These are phyloP conservation scores for Polyommatus iphigenia DNA, from an alignment of 2,888 invertebrate species.

Conservation along the genomic window DNA sequence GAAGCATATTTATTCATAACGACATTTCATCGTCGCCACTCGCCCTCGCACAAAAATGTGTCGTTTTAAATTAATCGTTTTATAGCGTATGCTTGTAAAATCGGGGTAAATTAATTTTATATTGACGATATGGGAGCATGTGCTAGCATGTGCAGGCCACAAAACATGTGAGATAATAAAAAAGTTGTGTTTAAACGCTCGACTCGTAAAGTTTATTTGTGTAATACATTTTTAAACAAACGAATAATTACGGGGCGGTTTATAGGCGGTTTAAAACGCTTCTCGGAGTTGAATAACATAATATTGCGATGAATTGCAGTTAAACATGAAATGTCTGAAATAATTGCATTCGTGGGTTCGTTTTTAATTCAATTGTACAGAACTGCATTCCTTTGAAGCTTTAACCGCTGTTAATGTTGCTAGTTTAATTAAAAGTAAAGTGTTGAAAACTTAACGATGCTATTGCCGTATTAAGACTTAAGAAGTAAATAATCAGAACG, in stretches of 20 bases:
- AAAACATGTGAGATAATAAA: constrained; percentile 77
- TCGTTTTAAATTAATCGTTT: constrained; percentile 8
- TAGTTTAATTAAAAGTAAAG: constrained; percentile 15
- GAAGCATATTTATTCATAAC: constrained; percentile 58
- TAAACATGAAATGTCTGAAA: constrained; percentile 30
- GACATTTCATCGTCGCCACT: constrained; percentile 39
- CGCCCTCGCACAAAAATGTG: constrained; percentile 11
- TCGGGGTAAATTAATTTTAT: not conserved
- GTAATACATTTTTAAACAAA: constrained; percentile 75
- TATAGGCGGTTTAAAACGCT: constrained; percentile 61
- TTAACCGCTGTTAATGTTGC: constrained; percentile 27
- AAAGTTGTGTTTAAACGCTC: constrained; percentile 65
- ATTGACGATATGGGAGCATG: not conserved
- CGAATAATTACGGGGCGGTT: constrained; percentile 70
- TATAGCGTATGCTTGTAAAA: not conserved
- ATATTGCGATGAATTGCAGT: constrained; percentile 45
- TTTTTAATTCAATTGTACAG: constrained; percentile 33
- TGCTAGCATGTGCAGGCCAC: constrained; percentile 42
- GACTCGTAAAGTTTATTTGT: constrained; percentile 77
- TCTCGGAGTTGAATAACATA: constrained; percentile 59
- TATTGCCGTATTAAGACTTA: not conserved
- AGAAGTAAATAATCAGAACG: not conserved
- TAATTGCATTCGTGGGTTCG: constrained; percentile 30
- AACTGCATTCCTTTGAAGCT: not conserved
- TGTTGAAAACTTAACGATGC: not conserved